Conservation (phyloP, 2,113 vertebrate genomes). For the Dolichallabes microphthalmus region DNA sequence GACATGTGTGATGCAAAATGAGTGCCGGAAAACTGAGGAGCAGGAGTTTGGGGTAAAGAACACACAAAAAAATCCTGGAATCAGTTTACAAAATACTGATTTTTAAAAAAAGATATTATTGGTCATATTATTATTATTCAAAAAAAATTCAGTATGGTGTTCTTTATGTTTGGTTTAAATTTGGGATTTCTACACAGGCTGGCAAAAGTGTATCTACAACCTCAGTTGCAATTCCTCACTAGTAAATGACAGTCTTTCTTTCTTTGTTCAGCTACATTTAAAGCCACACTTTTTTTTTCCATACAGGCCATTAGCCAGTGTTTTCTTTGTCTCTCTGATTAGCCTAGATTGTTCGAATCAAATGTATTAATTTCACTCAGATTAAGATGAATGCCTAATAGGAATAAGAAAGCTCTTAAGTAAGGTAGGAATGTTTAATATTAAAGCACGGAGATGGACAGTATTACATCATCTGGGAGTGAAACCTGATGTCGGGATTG, state of each 20-base stretch:
- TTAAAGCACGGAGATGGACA: conserved; percentile 37
- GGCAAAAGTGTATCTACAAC: background rate
- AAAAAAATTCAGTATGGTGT: background rate
- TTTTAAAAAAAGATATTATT: background rate
- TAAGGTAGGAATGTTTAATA: conserved; percentile 45
- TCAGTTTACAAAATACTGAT: background rate
- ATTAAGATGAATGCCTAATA: background rate
- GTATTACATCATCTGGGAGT: conserved; percentile 36
- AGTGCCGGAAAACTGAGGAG: conserved; percentile 15
- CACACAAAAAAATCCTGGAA: background rate
- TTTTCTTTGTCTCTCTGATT: background rate
- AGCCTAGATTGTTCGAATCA: background rate
- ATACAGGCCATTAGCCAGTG: background rate
- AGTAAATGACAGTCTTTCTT: background rate
- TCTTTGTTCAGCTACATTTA: background rate
- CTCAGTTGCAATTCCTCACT: conserved; percentile 4
- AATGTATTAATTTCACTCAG: background rate
- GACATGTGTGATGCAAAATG: background rate
- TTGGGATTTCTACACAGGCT: background rate
- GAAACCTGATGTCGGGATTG: conserved; percentile 40
- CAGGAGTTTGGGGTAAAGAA: conserved; percentile 6
- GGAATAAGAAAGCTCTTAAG: conserved; percentile 24
- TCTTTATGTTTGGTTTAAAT: background rate
- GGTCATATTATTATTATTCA: background rate
- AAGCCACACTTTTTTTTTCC: background rate